Conservation (phyloP, 2,113 vertebrate genomes). For the Neodontobutis hainanensis region DNA sequence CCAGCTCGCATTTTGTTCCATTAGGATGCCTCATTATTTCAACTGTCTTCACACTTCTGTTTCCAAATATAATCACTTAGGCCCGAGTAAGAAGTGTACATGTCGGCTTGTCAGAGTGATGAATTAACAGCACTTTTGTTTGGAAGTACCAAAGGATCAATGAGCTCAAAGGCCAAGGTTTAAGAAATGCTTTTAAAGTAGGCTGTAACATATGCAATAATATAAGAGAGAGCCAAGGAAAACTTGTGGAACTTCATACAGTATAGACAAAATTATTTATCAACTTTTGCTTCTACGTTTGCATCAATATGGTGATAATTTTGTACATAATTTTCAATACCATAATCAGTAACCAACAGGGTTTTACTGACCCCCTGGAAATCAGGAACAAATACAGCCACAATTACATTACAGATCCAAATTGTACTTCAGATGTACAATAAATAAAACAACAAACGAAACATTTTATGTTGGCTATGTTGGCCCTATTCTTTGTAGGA, state of each 20-base stretch:
- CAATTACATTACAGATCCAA: too few species aligned
- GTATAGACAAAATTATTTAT: too few species aligned
- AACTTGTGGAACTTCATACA: background rate
- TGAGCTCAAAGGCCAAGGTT: background rate
- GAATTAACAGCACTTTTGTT: background rate
- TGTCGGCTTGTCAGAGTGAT: background rate
- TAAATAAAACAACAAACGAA: too few species aligned
- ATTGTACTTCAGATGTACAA: too few species aligned
- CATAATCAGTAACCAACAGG: too few species aligned
- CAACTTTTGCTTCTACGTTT: too few species aligned
- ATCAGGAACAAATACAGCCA: too few species aligned
- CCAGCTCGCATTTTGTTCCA: constrained; percentile 22
- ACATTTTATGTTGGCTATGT: too few species aligned
- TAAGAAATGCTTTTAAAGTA: background rate
- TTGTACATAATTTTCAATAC: too few species aligned
- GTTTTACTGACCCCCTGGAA: too few species aligned
- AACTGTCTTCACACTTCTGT: background rate
- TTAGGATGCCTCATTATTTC: constrained; percentile 23
- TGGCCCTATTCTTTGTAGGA: too few species aligned
- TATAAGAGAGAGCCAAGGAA: background rate
- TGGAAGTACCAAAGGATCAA: background rate
- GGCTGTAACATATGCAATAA: background rate
- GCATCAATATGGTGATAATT: too few species aligned
- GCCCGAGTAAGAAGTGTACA: background rate
- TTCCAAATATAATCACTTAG: background rate